Percentiles rank a stretch among this genome's conserved stretches.
Conservation (phyloP, 2,888 invertebrate species). For the Brachycybe producta region DNA sequence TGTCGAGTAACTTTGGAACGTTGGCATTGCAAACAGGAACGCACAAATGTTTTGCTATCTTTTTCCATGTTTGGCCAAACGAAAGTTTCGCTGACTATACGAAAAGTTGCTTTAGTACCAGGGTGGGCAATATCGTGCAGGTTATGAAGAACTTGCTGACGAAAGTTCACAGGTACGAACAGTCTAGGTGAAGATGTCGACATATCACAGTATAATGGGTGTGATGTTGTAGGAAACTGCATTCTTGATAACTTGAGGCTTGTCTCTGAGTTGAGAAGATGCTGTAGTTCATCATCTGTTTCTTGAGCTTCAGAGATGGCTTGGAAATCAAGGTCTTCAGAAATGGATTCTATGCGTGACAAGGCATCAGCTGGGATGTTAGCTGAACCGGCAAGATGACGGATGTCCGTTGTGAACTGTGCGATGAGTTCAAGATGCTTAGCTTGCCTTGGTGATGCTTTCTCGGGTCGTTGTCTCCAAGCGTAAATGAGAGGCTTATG, state of each 20-base stretch:
- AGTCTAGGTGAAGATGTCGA: not conserved
- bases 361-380: not conserved
- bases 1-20: not conserved
- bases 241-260: not conserved
- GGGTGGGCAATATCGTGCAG: not conserved
- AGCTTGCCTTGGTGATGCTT: conserved; percentile 30
- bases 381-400: conserved; percentile 25
- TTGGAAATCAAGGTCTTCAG: not conserved
- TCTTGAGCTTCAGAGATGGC: not conserved
- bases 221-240: not conserved
- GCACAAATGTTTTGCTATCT: not conserved
- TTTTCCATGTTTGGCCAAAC: not conserved
- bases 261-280: not conserved
- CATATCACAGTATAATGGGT: conserved; percentile 1
- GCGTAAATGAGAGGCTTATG: conserved; percentile 27
- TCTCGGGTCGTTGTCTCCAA: conserved; percentile 27
- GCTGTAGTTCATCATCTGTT: not conserved
- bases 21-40: not conserved
- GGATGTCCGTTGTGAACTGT: conserved; percentile 31
- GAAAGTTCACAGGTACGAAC: not conserved
- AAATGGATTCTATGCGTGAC: not conserved
- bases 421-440: conserved; percentile 27
- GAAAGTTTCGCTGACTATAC: not conserved
- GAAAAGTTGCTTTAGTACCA: not conserved
- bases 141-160: not conserved